Percentiles rank a stretch among this genome's conserved stretches.
Evolutionary conservation across 2,888 invertebrate species (phyloP).

Genomic region (Cosmopolites sordidus): DNA sequence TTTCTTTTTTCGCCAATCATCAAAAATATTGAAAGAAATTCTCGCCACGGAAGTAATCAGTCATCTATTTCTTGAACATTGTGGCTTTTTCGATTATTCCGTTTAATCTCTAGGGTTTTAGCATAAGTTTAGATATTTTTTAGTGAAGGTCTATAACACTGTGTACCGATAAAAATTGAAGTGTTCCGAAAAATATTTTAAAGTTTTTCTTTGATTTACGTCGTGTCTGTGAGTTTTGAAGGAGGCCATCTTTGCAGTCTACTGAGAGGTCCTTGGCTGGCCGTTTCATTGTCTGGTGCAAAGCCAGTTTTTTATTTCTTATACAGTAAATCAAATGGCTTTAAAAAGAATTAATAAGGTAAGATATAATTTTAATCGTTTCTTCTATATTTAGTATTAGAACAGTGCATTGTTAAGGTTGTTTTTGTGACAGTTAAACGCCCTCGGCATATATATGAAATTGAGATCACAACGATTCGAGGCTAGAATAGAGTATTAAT

Average conservation of each 20-base stretch:
- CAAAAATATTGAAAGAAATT: constrained; percentile 24
- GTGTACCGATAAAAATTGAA: constrained; percentile 28
- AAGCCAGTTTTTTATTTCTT: constrained; percentile 71
- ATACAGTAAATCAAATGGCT: constrained; percentile 74
- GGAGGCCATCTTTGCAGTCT: constrained; percentile 83
- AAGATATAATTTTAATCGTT: constrained; percentile 52
- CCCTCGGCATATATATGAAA: constrained; percentile 58
- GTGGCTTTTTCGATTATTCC: constrained; percentile 16
- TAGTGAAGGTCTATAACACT: constrained; percentile 13
- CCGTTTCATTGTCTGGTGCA: constrained; percentile 78
- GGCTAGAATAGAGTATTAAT: constrained; percentile 44
- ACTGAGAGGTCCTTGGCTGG: constrained; percentile 81
- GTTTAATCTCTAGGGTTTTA: constrained; percentile 7
- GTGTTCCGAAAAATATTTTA: constrained; percentile 32
- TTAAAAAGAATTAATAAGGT: constrained; percentile 97
- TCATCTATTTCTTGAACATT: constrained; percentile 43
- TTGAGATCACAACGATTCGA: constrained; percentile 64
- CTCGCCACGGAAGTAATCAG: constrained; percentile 48
- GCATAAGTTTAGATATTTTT: constrained; percentile 30
- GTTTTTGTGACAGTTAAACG: constrained; percentile 47
- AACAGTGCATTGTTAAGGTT: constrained; percentile 30
- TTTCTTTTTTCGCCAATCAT: constrained; percentile 11
- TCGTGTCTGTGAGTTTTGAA: constrained; percentile 72
- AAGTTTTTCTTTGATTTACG: constrained; percentile 56
- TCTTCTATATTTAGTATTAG: constrained; percentile 30